phyloP scores from a whole-genome alignment of 2,113 vertebrate genomes.

The Etia nguti region DNA sequence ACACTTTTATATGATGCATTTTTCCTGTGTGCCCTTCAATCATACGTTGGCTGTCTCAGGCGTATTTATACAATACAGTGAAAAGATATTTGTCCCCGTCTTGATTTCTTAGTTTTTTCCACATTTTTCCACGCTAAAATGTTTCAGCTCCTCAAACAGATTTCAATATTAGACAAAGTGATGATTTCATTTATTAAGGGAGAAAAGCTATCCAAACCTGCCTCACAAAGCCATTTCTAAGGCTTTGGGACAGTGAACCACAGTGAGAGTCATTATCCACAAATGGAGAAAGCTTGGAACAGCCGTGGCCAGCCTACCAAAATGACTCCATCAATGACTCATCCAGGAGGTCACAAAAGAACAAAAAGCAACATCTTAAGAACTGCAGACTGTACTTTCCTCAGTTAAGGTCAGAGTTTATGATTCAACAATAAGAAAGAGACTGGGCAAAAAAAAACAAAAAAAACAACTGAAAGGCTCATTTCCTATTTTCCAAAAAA shows the following conservation, averaged over 20 bases:
- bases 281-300: neutral
- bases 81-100: neutral
- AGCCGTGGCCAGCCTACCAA: neutral
- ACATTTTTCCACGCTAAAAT: neutral
- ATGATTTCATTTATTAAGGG: neutral
- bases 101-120: neutral
- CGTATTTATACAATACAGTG: neutral
- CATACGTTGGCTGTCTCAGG: neutral
- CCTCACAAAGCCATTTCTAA: neutral
- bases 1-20: neutral
- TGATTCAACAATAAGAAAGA: neutral
- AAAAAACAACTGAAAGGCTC: neutral
- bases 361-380: neutral
- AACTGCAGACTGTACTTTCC: neutral
- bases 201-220: neutral
- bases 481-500: neutral
- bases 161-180: neutral
- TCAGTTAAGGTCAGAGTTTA: neutral
- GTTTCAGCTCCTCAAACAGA: neutral
- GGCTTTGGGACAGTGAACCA: neutral
- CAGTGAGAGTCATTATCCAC: neutral
- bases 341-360: neutral
- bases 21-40: neutral
- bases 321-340: neutral
- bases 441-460: accelerated